These are phyloP conservation scores for Xestobium rufovillosum DNA, from an alignment of 2,888 invertebrate species.

Conservation along the genomic window DNA sequence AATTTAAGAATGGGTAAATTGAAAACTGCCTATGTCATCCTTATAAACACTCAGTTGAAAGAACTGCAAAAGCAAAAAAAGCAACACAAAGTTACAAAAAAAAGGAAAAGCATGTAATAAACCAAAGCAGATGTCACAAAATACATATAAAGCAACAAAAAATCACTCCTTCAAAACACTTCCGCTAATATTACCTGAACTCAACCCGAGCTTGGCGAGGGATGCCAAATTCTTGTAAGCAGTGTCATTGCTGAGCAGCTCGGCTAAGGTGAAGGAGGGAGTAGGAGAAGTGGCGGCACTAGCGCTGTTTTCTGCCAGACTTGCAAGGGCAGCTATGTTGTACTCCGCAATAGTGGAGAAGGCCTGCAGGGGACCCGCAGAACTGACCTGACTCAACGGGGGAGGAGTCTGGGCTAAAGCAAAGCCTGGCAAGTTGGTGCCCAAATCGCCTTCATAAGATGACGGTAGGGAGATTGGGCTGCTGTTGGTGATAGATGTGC, in stretches of 20 bases:
- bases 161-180: no score
- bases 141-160: no score
- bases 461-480: constrained; percentile 62
- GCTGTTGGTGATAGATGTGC: constrained; percentile 55
- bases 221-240: constrained; percentile 86
- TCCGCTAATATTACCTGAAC: no score
- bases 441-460: constrained; percentile 69
- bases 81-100: no score
- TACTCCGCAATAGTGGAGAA: constrained; percentile 76
- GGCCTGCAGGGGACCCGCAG: constrained; percentile 41
- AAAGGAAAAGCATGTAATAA: no score
- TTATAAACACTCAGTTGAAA: no score
- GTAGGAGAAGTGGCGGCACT: constrained; percentile 36
- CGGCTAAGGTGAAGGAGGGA: constrained; percentile 65
- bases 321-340: constrained; percentile 76
- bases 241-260: constrained; percentile 69
- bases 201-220: constrained; percentile 74
- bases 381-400: constrained; percentile 20
- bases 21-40: no score
- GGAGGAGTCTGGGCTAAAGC: constrained; percentile 34
- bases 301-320: constrained; percentile 62
- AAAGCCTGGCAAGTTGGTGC: constrained; percentile 36
- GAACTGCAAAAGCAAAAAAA: no score
- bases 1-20: no score
- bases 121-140: no score